phyloP scores from a whole-genome alignment of 2,113 vertebrate species.

The Pseudopodoces humilis region DNA sequence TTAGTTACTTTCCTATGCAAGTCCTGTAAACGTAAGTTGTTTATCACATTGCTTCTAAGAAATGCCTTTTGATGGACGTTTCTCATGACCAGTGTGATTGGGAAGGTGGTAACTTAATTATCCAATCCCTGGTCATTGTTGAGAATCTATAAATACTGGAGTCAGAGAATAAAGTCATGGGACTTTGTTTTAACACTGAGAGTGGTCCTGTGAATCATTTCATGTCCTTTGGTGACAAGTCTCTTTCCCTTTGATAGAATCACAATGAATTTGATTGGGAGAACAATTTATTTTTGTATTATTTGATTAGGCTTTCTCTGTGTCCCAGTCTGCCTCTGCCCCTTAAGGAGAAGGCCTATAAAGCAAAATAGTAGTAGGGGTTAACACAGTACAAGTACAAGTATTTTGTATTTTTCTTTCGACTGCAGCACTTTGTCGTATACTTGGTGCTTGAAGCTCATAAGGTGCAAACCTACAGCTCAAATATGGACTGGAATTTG shows the following conservation, averaged over 20 bases:
- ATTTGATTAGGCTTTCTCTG: background rate
- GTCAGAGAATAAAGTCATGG: too few species aligned
- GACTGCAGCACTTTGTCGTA: background rate
- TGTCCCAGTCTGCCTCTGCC: accelerated
- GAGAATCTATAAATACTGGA: too few species aligned
- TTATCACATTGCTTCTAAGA: too few species aligned
- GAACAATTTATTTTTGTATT: background rate
- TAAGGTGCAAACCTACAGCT: background rate
- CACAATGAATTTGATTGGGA: background rate
- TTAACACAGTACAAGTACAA: background rate
- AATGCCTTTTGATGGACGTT: too few species aligned
- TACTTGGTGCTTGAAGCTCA: background rate
- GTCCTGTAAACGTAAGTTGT: too few species aligned
- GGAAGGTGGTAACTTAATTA: too few species aligned
- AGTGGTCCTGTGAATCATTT: too few species aligned
- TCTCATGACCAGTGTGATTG: too few species aligned
- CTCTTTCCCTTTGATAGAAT: background rate
- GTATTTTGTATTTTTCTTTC: background rate
- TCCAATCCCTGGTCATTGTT: too few species aligned
- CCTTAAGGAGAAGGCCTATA: background rate
- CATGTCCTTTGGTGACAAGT: too few species aligned
- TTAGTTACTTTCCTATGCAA: too few species aligned
- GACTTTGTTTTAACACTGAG: too few species aligned
- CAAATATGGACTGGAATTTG: background rate
- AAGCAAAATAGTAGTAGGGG: background rate